Conservation (phyloP, 2,797 vertebrate species). For the Malurus splendens region DNA sequence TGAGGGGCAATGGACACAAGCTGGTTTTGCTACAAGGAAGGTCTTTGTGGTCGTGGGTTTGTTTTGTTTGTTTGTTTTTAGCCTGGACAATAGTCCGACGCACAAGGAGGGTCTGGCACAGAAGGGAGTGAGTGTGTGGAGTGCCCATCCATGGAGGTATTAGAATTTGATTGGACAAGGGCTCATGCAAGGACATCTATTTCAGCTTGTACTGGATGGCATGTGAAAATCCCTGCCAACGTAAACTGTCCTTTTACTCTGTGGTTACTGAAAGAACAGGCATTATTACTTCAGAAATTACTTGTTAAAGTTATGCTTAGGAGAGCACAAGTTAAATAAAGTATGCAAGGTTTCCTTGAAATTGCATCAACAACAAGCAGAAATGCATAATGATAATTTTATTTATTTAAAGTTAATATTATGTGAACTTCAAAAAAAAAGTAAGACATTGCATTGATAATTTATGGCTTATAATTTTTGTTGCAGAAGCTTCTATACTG, state of each 20-base stretch:
- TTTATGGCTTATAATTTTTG: not conserved
- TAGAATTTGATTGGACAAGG: not conserved
- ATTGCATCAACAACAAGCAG: not conserved
- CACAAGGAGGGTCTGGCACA: not conserved
- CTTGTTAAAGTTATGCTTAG: not conserved
- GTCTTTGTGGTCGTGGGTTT: not conserved
- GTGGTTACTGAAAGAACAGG: not conserved
- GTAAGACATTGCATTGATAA: not conserved
- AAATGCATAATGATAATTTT: not conserved
- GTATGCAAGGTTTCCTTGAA: not conserved
- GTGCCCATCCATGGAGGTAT: fast-evolving
- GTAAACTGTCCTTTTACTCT: not conserved
- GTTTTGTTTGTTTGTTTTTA: not conserved
- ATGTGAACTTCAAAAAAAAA: not conserved
- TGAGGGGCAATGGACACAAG: not conserved
- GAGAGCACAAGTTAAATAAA: not conserved
- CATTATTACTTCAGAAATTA: not conserved
- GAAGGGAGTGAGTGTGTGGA: not conserved
- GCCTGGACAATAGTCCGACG: not conserved
- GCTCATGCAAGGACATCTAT: not conserved
- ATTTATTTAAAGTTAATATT: not conserved
- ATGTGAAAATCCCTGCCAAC: not conserved
- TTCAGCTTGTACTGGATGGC: not conserved
- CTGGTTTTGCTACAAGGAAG: not conserved
- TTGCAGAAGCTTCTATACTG: not conserved